These are phyloP conservation scores for Caenorhabditis macrosperma DNA, from an alignment of 2,888 invertebrate genomes.

Conservation along the genomic window DNA sequence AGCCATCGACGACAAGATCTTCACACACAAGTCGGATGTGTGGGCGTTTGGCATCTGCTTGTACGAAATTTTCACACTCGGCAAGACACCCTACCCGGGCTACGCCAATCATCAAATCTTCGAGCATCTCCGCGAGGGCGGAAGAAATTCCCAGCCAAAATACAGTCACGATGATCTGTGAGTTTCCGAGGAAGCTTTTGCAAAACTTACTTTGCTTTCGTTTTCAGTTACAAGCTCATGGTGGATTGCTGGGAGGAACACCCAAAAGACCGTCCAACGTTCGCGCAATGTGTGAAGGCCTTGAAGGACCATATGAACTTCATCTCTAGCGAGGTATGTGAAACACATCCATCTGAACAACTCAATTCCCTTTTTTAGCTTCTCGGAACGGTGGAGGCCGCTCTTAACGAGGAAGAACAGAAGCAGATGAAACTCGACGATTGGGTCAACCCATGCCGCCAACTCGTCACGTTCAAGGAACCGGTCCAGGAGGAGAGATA, in stretches of 20 bases:
- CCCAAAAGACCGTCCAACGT: constrained; percentile 88
- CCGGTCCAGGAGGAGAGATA: constrained; percentile 29
- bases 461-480: neutral
- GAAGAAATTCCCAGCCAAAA: constrained; percentile 90
- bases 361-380: constrained; percentile 44
- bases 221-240: constrained; percentile 87
- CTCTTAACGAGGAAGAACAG: constrained; percentile 38
- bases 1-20: constrained; percentile 89
- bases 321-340: constrained; percentile 50
- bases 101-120: constrained; percentile 54
- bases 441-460: constrained; percentile 28
- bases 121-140: constrained; percentile 86
- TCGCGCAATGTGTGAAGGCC: constrained; percentile 82
- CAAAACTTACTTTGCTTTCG: neutral
- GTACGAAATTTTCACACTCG: constrained; percentile 84
- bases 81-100: constrained; percentile 85
- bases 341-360: neutral
- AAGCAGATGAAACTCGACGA: constrained; percentile 42
- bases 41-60: constrained; percentile 83
- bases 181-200: constrained; percentile 70
- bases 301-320: constrained; percentile 53
- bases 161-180: constrained; percentile 89
- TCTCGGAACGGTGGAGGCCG: constrained; percentile 49
- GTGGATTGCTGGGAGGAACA: constrained; percentile 89
- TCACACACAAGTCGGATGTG: constrained; percentile 83